These are phyloP conservation scores for Chirona hameri DNA, from an alignment of 2,888 invertebrate species.

Conservation along the genomic window DNA sequence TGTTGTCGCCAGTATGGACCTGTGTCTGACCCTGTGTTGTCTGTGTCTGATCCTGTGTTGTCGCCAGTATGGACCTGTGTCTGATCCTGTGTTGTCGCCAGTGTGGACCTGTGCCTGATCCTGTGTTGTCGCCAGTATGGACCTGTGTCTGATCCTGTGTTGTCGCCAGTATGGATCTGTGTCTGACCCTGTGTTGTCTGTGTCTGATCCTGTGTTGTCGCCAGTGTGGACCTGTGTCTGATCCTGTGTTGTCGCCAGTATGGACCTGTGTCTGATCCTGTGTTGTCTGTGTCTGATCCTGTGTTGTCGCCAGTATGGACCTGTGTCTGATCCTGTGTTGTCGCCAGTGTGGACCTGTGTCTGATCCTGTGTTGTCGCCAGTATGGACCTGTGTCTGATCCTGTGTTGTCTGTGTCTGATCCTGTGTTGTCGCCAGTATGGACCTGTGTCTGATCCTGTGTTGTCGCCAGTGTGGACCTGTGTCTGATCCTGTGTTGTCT, in stretches of 20 bases:
- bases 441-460: constrained; percentile 26
- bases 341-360: constrained; percentile 64
- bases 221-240: neutral
- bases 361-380: too few relatives aligned
- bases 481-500: constrained; percentile 42
- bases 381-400: too few relatives aligned
- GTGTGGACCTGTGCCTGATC: too few relatives aligned
- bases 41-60: constrained; percentile 28
- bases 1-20: neutral
- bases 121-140: neutral
- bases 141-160: constrained; percentile 27
- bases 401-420: too few relatives aligned
- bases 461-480: constrained; percentile 60
- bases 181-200: too few relatives aligned
- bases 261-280: constrained; percentile 57
- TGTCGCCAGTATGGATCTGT: constrained; percentile 62
- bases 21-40: too few relatives aligned
- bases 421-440: neutral
- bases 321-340: constrained; percentile 27
- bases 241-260: constrained; percentile 47
- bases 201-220: too few relatives aligned
- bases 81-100: too few relatives aligned
- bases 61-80: constrained; percentile 61
- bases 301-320: neutral
- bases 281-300: too few relatives aligned